Evolutionary conservation across 2,888 invertebrate genomes (phyloP).

Genomic region (Piscicola geometra): DNA sequence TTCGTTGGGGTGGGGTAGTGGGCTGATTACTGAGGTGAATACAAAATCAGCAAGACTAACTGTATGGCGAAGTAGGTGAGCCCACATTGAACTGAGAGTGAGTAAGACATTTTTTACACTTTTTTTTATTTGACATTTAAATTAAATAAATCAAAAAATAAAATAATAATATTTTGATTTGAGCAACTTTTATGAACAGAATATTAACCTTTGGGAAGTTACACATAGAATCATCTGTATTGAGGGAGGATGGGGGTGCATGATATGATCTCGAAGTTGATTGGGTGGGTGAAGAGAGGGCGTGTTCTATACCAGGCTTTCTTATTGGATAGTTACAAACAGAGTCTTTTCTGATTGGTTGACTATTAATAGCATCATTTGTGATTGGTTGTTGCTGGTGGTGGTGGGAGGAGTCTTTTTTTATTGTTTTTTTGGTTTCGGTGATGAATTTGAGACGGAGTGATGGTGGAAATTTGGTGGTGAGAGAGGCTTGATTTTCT

Average conservation of each 20-base stretch:
- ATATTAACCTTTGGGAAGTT: slow-evolving; percentile 24
- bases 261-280: no score
- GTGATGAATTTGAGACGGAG: neutral
- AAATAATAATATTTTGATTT: no score
- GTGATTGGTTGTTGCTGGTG: neutral
- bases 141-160: no score
- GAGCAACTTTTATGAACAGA: neutral
- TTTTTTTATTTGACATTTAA: no score
- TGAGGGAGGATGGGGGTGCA: neutral
- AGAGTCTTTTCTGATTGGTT: slow-evolving; percentile 14
- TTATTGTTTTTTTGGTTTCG: neutral
- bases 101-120: no score
- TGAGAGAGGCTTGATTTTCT: slow-evolving; percentile 26
- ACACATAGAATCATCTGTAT: slow-evolving; percentile 4
- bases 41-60: neutral
- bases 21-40: no score
- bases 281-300: neutral
- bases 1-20: no score
- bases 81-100: slow-evolving; percentile 23
- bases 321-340: neutral
- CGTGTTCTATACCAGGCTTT: neutral
- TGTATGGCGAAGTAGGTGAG: slow-evolving; percentile 23
- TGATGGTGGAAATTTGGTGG: neutral
- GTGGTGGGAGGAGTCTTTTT: neutral
- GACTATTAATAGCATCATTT: neutral